Percentiles rank a stretch among this genome's conserved stretches.
Conservation (phyloP, 2,113 vertebrate genomes). For the Marmota flaviventris region DNA sequence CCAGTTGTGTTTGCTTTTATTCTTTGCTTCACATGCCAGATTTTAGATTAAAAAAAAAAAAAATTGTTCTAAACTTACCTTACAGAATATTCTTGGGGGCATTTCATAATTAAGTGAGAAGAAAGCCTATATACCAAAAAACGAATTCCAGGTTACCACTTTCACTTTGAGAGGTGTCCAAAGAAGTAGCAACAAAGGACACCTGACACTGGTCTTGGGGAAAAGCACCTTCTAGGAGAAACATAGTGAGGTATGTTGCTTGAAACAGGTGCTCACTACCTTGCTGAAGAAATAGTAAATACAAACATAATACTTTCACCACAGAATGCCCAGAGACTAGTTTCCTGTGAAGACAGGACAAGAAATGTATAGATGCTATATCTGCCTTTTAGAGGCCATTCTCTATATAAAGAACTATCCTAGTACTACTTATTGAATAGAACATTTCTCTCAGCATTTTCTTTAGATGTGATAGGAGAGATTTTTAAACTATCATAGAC, state of each 20-base stretch:
- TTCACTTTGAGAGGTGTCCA: not conserved
- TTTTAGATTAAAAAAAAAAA: constrained; percentile 10
- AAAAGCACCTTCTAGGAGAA: constrained; percentile 23
- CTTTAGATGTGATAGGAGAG: not conserved
- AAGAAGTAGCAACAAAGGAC: not conserved
- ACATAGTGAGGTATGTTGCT: not conserved
- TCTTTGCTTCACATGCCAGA: not conserved
- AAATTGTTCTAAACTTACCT: not conserved
- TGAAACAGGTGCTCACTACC: not conserved
- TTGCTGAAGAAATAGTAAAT: not conserved
- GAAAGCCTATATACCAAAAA: not conserved
- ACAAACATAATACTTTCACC: not conserved
- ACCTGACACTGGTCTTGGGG: not conserved
- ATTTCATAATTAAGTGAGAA: not conserved
- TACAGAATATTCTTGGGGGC: not conserved
- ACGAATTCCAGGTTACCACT: not conserved
- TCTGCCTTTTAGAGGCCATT: not conserved
- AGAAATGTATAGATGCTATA: not conserved
- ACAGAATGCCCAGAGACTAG: not conserved
- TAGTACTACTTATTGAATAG: not conserved
- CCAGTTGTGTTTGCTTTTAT: not conserved
- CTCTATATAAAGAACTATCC: not conserved
- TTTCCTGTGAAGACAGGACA: not conserved
- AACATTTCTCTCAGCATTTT: not conserved
- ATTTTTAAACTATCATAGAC: not conserved